Base-by-base conservation (phyloP, 2,888 invertebrate species). In the Glyphotaelius pellucidus region DNA sequence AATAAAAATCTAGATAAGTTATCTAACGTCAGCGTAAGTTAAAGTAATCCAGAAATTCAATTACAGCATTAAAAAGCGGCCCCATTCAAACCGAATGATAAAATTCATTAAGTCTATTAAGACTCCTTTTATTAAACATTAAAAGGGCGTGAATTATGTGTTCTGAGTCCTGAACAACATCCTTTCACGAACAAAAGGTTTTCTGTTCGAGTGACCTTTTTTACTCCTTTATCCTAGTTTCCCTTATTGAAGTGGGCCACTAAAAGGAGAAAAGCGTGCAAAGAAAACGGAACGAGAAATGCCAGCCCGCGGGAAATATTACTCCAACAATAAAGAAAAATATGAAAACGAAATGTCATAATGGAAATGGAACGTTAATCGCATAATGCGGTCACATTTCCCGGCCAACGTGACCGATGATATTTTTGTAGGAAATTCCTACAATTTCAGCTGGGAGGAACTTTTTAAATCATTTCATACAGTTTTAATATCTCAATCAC, bases 361-460 rank as follows among this genome's bases (percentile, higher is more conserved):
- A 86, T 86, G 86, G 86, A 86, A 86, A 86, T 38, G n/a, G 86
- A 86, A 42, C 38, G 86, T n/a, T 86, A 86, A 86, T 86, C 85
- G 85, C 38, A n/a, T 85, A 85, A 85, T 85, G 85, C 85, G 35
- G 38, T 42, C 35, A 30, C 38, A 42, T 30, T 42, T 86, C 86
- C n/a, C 47, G 25, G 32, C 86, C 38, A 42, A 86, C 86, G 86
- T 86, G 42, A 86, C 85, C 42, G 47, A 35, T 42, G 86, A 42
- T 47, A 42, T n/a, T n/a, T 83, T 38, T 67, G n/a, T 67, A 67
- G 25, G 67, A n/a, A 67, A 67, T 67, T 67, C n/a, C 67, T 25
- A 67, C 4, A 67, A 67, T 67, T 67, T 67, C 67, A 67, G 25
- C 25, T 3, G 67, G 25, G 9, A 2, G 25, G 67, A 67, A 67